Evolutionary conservation across 1,140 invertebrate species (phyloP), one percentile per base, ranked within the genome.

Genomic region (Galendromus occidentalis): DNA sequence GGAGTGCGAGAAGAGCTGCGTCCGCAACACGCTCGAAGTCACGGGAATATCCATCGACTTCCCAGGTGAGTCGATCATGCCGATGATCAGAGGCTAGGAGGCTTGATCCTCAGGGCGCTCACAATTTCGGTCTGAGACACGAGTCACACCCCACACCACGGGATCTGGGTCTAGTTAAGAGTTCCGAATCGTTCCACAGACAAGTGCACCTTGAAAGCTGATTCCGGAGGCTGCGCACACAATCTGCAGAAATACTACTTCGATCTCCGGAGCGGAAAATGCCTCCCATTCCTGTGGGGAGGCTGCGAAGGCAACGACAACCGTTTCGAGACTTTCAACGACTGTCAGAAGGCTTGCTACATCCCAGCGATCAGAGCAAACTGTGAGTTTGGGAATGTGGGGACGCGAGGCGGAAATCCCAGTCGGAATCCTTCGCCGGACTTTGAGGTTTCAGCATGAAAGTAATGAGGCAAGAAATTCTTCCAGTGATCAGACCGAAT

Each of bases 261-360:
- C 66, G 70, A 76, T 67, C 20, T 59, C 4, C 51, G 51, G 9
- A 17, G n/a, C 33, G 51, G 51, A 0, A 59, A 59, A 9, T 59
- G 51, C 25, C 51, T 59, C 14, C 51, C 79, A 69, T 94, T 94
- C 75, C 77, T 76, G 9, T 95, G 87, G 72, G 82, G 84, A 55
- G 91, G 91, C 67, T 92, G 88, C 74, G 82, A 82, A 42, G 91
- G 90, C 59, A 91, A 87, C 70, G 83, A 81, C 25, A 93, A 93
- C 74, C 83, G 86, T 70, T 92, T 91, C 76, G 80, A 77, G 64
- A 81, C 82, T 20, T 74, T 79, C 63, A 74, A 80, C 44, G 84
- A 88, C 69, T 91, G 87, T 68, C 69, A 71, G 63, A n/a, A 55
- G 1, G 42, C 12, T 0, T 71, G 71, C 41, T 18, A 66, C 0